A percentile compares a stretch with the other conserved stretches of the same genome.
Conservation (phyloP, 1,140 invertebrate species). For the Pseudomyrmex cubaensis region DNA sequence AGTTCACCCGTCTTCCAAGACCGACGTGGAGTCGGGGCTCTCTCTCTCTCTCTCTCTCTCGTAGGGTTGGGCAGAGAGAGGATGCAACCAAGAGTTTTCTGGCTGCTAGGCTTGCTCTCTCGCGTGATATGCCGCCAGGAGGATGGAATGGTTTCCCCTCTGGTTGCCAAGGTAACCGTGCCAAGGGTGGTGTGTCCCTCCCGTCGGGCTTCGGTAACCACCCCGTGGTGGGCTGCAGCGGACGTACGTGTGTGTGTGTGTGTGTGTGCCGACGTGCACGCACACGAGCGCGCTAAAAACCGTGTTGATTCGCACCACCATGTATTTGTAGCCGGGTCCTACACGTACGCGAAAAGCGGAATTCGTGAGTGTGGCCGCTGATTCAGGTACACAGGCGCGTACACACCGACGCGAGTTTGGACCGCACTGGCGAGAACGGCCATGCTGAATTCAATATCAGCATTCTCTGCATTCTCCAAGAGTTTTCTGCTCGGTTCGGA, state of each 20-base stretch:
- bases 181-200: constrained; percentile 74
- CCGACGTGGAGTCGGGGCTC: constrained; percentile 11
- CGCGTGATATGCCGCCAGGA: constrained; percentile 80
- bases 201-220: constrained; percentile 74
- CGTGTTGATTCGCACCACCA: constrained; percentile 49
- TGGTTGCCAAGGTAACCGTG: constrained; percentile 83
- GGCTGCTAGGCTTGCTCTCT: constrained; percentile 72
- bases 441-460: constrained; percentile 86
- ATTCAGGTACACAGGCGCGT: constrained; percentile 46
- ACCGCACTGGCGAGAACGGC: constrained; percentile 79
- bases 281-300: constrained; percentile 48
- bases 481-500: constrained; percentile 77
- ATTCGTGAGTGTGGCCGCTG: constrained; percentile 36
- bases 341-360: constrained; percentile 26
- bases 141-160: constrained; percentile 83
- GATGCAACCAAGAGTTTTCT: constrained; percentile 77
- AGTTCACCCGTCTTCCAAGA: constrained; percentile 60
- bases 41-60: background rate
- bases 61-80: constrained; percentile 57
- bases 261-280: constrained; percentile 49
- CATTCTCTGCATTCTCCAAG: constrained; percentile 82
- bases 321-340: background rate
- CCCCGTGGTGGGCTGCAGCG: constrained; percentile 64
- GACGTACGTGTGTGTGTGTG: constrained; percentile 49
- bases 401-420: constrained; percentile 54